These are phyloP conservation scores for Mellilla xanthometata DNA, from an alignment of 2,888 invertebrate genomes.

Conservation along the genomic window DNA sequence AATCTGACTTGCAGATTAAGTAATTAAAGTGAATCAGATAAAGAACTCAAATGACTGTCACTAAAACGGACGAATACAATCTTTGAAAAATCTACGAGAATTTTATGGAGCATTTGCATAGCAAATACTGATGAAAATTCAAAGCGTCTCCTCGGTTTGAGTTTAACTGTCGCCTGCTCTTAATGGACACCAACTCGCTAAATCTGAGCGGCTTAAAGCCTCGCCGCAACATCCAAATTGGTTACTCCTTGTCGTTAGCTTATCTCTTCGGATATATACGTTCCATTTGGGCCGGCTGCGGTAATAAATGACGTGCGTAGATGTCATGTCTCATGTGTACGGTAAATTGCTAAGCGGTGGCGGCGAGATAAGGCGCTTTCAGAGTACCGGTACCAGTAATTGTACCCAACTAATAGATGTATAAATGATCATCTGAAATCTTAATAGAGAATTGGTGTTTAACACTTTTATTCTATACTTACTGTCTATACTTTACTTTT, in stretches of 20 bases:
- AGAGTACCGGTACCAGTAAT: conserved; percentile 8
- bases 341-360: conserved; percentile 20
- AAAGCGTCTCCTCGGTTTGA: conserved; percentile 48
- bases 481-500: too few relatives aligned
- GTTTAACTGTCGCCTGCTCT: conserved; percentile 52
- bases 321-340: conserved; percentile 27
- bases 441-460: too few relatives aligned
- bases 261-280: conserved; percentile 45
- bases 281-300: conserved; percentile 28
- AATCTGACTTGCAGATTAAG: conserved; percentile 14
- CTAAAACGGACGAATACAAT: conserved; percentile 32
- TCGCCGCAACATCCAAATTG: conserved; percentile 57
- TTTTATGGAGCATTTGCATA: conserved; percentile 47
- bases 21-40: conserved; percentile 19
- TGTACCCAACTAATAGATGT: too few relatives aligned
- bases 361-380: conserved; percentile 15
- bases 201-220: conserved; percentile 53
- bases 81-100: conserved; percentile 39
- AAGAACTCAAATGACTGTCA: conserved; percentile 23
- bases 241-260: conserved; percentile 55
- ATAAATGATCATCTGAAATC: too few relatives aligned
- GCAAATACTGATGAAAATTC: conserved; percentile 54
- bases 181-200: conserved; percentile 56
- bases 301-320: conserved; percentile 27
- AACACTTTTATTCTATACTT: too few relatives aligned